phyloP scores from a whole-genome alignment of 2,797 vertebrate genomes.

The Loris lydekkerianus region DNA sequence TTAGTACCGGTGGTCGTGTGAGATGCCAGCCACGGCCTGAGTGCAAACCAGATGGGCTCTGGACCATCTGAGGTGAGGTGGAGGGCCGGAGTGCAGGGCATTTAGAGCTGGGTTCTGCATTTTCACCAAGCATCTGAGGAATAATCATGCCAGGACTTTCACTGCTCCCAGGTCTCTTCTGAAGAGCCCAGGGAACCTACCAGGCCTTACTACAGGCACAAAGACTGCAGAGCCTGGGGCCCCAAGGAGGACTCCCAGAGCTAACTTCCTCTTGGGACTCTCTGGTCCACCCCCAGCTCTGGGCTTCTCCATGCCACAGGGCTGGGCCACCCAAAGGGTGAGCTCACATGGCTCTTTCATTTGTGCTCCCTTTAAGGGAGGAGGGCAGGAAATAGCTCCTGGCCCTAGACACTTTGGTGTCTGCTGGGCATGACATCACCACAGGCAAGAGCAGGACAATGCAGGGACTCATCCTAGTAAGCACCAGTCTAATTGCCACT shows the following conservation, averaged over 20 bases:
- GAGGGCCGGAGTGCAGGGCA: background rate
- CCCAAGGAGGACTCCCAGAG: background rate
- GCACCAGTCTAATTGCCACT: too few relatives aligned
- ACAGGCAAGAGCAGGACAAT: too few relatives aligned
- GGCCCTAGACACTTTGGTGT: background rate
- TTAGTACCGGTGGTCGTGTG: fast-evolving
- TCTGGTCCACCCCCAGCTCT: background rate
- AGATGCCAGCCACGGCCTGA: background rate
- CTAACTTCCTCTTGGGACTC: background rate
- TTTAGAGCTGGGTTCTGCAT: background rate
- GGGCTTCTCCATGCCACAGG: background rate
- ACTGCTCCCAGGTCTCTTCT: background rate
- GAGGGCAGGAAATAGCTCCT: background rate
- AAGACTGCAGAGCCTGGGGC: background rate
- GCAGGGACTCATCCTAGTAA: background rate
- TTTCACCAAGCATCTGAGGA: background rate
- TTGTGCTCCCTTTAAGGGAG: background rate
- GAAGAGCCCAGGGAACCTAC: background rate
- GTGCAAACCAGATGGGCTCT: background rate
- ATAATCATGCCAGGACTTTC: background rate
- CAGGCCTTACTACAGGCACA: background rate
- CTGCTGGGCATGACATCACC: background rate
- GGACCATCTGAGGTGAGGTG: background rate
- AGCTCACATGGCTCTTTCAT: fast-evolving
- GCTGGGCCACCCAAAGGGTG: too few relatives aligned